Base-by-base conservation (phyloP, 1,140 invertebrate genomes). In the Diabrotica undecimpunctata region DNA sequence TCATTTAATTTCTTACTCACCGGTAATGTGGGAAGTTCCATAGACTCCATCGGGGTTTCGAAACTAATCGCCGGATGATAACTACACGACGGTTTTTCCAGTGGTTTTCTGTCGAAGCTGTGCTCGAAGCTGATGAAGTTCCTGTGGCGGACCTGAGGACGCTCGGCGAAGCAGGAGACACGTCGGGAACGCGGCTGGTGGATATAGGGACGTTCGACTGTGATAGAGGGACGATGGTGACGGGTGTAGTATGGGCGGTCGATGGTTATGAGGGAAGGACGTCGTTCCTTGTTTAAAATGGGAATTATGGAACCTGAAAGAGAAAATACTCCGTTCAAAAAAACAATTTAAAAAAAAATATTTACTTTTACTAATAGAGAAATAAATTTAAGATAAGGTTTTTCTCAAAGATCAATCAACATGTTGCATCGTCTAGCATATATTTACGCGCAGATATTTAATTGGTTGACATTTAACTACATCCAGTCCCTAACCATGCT, bases 101-200 rank as follows among this genome's bases (percentile, higher is more conserved):
- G 61, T 52, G 65, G 66, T 68, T 72, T 72, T 7, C 75, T 60
- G 36, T 75, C 75, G 53, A 64, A 39, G 7, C 66, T 62, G 54
- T 76, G 74, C 51, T 78, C 77, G 67, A 77, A 75, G 65, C 75
- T 78, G 54, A 73, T 77, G 62, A 74, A 78, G 63, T 76, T 77
- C 50, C 72, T 72, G 59, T 76, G 73, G 13, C 66, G 64, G 25
- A 54, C 59, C 7, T 41, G 51, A n/a, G 65, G 58, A 11, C 70
- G 62, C 52, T 75, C 74, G 7, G 72, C 67, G 54, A 73, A 75
- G 64, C 78, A 79, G 2, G 78, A 79, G 8, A 74, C 65, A 25
- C 77, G 61, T 14, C 77, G 59, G 13, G 54, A 71, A 55, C 70
- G 73, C 39, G 50, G 61, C n/a, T 61, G 61, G 46, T 59, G 39